Evolutionary conservation across 1,140 invertebrate genomes (phyloP).

Genomic region (Drosophila elegans): DNA sequence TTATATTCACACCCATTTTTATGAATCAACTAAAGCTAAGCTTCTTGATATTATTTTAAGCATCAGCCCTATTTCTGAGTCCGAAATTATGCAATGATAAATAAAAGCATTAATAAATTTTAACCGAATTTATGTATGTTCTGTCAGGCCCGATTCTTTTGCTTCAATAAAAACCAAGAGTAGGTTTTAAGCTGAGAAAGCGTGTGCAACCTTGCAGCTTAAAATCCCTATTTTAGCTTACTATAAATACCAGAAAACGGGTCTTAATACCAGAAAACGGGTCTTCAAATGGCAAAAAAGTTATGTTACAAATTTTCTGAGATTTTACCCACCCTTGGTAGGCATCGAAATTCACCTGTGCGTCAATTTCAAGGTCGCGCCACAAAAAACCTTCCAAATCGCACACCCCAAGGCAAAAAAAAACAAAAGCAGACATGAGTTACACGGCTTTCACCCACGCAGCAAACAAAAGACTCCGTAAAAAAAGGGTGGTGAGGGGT

Average conservation of each 20-base stretch:
- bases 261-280: no score
- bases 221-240: no score
- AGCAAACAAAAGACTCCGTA: slow-evolving; percentile 6
- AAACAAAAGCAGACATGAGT: slow-evolving; percentile 36
- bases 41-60: no score
- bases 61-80: no score
- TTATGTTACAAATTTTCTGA: neutral
- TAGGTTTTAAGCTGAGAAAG: no score
- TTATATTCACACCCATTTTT: slow-evolving; percentile 11
- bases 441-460: slow-evolving; percentile 27
- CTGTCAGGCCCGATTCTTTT: no score
- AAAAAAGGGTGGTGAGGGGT: neutral
- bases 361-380: slow-evolving; percentile 24
- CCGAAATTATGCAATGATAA: neutral
- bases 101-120: no score
- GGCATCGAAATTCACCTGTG: slow-evolving; percentile 24
- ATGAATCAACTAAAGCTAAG: neutral
- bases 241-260: no score
- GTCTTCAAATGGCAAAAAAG: neutral
- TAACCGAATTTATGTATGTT: no score
- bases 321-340: neutral
- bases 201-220: no score
- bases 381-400: slow-evolving; percentile 2
- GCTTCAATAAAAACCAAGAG: no score
- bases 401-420: slow-evolving; percentile 12